phyloP scores from a whole-genome alignment of 2,797 vertebrate genomes.

The Typhlichthys subterraneus region DNA sequence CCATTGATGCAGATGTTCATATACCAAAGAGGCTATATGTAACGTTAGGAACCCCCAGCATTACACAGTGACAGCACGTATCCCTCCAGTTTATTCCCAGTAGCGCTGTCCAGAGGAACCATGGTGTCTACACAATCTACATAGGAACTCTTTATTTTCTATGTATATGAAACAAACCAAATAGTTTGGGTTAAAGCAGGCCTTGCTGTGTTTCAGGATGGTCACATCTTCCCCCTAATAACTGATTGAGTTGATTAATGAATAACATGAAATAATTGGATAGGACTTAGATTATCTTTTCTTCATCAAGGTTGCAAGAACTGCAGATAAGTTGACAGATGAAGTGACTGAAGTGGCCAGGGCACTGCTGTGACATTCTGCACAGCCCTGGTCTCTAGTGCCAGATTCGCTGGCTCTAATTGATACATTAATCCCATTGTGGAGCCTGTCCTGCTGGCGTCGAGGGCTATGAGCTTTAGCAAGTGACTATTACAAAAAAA shows the following conservation, averaged over 20 bases:
- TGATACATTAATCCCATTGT: conserved; percentile 62
- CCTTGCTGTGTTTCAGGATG: background rate
- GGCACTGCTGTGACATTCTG: conserved; percentile 40
- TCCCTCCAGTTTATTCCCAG: conserved; percentile 46
- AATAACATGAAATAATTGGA: conserved; percentile 14
- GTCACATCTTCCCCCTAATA: conserved; percentile 12
- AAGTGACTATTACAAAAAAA: conserved; percentile 31
- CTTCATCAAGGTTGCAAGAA: conserved; percentile 4
- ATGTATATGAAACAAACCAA: conserved; percentile 9
- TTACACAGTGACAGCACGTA: conserved; percentile 44
- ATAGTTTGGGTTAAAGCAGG: conserved; percentile 16
- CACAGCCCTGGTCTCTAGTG: conserved; percentile 32
- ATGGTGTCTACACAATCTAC: conserved; percentile 24
- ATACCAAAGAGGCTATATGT: conserved; percentile 90
- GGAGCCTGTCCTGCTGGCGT: conserved; percentile 24
- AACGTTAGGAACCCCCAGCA: conserved; percentile 51
- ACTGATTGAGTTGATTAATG: conserved; percentile 9
- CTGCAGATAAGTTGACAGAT: conserved; percentile 9
- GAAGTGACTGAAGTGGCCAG: conserved; percentile 7
- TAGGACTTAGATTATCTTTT: conserved; percentile 1
- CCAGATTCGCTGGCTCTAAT: conserved; percentile 50
- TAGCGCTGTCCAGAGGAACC: conserved; percentile 38
- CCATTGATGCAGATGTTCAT: conserved; percentile 76
- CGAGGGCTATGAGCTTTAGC: conserved; percentile 21
- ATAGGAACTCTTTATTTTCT: conserved; percentile 10